Evolutionary conservation across 2,888 invertebrate species (phyloP).

Genomic region (Monochamus alternatus): DNA sequence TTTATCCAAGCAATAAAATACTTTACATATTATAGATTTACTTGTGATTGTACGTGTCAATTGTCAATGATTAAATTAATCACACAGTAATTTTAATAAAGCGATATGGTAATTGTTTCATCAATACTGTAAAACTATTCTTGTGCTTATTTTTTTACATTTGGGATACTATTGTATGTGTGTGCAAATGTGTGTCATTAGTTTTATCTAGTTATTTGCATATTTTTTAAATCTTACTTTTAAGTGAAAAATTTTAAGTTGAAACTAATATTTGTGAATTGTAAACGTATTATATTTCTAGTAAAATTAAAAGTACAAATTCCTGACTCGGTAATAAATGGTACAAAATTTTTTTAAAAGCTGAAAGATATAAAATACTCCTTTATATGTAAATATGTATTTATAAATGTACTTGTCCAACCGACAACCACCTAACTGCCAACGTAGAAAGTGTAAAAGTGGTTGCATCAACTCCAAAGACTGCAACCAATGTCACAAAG

Average conservation of each 20-base stretch:
- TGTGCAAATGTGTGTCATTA: not conserved
- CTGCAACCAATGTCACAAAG: slow-evolving; percentile 72
- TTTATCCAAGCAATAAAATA: no score
- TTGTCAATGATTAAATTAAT: no score
- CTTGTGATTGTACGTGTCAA: no score
- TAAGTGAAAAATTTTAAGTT: not conserved
- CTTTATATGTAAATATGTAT: slow-evolving; percentile 28
- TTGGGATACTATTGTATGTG: not conserved
- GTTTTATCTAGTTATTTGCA: not conserved
- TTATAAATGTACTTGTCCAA: slow-evolving; percentile 37
- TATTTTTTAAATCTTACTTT: not conserved
- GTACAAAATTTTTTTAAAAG: not conserved
- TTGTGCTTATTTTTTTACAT: not conserved
- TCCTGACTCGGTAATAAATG: not conserved
- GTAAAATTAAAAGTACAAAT: not conserved
- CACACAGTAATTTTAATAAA: no score
- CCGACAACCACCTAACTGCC: slow-evolving; percentile 39
- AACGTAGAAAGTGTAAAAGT: slow-evolving; percentile 60
- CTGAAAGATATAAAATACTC: not conserved
- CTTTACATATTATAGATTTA: no score
- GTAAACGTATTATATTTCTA: not conserved
- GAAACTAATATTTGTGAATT: not conserved
- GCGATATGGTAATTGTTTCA: no score
- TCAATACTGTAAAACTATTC: not conserved
- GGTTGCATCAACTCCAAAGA: slow-evolving; percentile 70